Evolutionary conservation across 1,140 invertebrate genomes (phyloP).

Genomic region (Theocolax elegans): DNA sequence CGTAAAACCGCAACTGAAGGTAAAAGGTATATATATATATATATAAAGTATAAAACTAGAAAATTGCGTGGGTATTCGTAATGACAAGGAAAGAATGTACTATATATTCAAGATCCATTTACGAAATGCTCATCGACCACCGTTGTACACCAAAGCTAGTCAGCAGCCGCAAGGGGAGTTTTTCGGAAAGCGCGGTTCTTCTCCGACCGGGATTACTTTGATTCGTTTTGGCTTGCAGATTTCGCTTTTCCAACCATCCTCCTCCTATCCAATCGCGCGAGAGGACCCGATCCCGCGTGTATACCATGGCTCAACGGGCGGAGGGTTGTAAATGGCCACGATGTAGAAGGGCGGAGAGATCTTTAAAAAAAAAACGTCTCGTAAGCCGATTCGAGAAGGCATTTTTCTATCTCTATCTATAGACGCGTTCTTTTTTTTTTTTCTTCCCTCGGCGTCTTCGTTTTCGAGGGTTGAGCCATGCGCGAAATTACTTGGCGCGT

Average conservation of each 20-base stretch:
- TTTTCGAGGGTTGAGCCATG: not conserved
- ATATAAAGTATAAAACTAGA: no score
- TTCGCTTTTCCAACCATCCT: conserved; percentile 54
- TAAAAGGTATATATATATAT: no score
- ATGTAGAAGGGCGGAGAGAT: not conserved
- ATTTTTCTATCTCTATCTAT: not conserved
- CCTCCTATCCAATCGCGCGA: conserved; percentile 12
- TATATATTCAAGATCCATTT: conserved; percentile 62
- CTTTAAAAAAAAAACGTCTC: conserved; percentile 28
- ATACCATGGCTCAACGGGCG: conserved; percentile 44
- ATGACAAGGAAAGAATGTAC: no score
- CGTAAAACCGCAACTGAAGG: no score
- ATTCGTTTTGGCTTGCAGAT: conserved; percentile 69
- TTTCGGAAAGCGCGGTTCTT: not conserved
- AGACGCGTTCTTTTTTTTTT: not conserved
- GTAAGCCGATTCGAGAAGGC: conserved; percentile 9
- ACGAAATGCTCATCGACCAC: conserved; percentile 66
- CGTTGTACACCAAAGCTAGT: conserved; percentile 3
- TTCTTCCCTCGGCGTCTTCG: not conserved
- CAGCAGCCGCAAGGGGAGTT: conserved; percentile 11
- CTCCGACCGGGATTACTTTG: conserved; percentile 62
- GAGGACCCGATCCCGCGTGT: conserved; percentile 48
- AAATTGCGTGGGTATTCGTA: no score
- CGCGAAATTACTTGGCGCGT: conserved; percentile 5
- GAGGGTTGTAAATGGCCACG: conserved; percentile 50